Evolutionary conservation across 2,797 vertebrate genomes (phyloP).

Genomic region (Bovichtus diacanthus): DNA sequence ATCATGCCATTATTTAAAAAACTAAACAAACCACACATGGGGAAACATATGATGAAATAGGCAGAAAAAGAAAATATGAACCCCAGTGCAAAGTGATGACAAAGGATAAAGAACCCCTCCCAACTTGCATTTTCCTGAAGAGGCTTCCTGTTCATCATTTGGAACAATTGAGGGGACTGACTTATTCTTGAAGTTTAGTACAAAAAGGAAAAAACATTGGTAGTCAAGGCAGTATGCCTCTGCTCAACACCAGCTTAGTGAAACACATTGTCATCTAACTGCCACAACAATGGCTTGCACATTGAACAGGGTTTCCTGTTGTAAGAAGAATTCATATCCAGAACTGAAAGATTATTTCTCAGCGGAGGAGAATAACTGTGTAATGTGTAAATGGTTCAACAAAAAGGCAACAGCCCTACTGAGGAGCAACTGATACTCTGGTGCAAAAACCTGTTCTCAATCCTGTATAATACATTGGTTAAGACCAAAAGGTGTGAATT

Average conservation of each 20-base stretch:
- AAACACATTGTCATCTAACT: conserved; percentile 26
- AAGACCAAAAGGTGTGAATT: conserved; percentile 7
- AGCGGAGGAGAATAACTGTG: background rate
- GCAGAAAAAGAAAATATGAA: conserved; percentile 31
- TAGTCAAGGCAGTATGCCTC: conserved; percentile 22
- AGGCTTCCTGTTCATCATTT: conserved; percentile 84
- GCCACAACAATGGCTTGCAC: conserved; percentile 18
- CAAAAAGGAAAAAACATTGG: conserved; percentile 64
- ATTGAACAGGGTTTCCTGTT: conserved; percentile 48
- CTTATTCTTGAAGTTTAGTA: conserved; percentile 71
- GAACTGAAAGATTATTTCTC: background rate
- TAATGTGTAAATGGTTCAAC: conserved; percentile 3
- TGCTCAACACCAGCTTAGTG: conserved; percentile 16
- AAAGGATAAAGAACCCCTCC: conserved; percentile 72
- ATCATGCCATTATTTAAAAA: conserved; percentile 6
- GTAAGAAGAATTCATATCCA: conserved; percentile 17
- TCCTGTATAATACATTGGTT: background rate
- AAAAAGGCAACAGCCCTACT: background rate
- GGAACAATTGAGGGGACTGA: conserved; percentile 79
- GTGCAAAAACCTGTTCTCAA: conserved; percentile 5
- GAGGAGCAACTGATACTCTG: conserved; percentile 7
- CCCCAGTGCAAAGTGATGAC: conserved; percentile 54
- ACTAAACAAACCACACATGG: background rate
- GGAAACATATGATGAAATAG: conserved; percentile 6
- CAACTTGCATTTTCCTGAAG: conserved; percentile 79